Base-by-base conservation (phyloP, 2,888 invertebrate genomes). In the Archips xylosteana region DNA sequence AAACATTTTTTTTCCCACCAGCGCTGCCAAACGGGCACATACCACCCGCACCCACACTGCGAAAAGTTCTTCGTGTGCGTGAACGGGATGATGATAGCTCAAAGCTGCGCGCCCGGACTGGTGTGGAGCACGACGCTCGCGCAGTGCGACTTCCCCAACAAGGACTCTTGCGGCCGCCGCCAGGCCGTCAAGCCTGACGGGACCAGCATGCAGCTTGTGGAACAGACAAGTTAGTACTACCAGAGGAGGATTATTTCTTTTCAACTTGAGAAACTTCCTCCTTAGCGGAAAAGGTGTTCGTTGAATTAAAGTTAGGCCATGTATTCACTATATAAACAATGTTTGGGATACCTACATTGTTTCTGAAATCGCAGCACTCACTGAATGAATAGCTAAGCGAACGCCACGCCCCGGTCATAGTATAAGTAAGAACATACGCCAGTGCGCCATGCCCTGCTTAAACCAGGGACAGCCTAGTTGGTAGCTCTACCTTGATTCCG, bases 11-110 rank as follows among this genome's bases (percentile, higher is more conserved):
- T 49, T 57, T 12, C 12, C 12, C 57, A 32, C 6, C 78, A 94
- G 94, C 85, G 84, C 3, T 97, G 97, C 84, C 89, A 91, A n/a
- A 95, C 96, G 49, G 98, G 97, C 0, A 95, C 96, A 9, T 98
- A 97, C 86, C 97, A 97, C 82, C 93, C 96, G 0, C 97, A 97
- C 81, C 95, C 96, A 0, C 95, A 96, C 66, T 98, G 98, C 82
- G 96, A 96, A 70, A 96, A 95, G 80, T 98, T 97, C 88, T 96
- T 96, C 81, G 96, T 98, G 32, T 98, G 98, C 84, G 96, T 97
- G 10, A 97, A 97, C 86, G 96, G 96, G 0, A 89, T 95, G n/a
- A 89, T 97, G 67, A 94, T 97, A 2, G 89, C 96, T 0, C 97
- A 96, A 81, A 95, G 95, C 71, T 98, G 98, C 82, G 97, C 97